Conservation (phyloP, 2,113 vertebrate genomes). For the Hippocampus abdominalis region DNA sequence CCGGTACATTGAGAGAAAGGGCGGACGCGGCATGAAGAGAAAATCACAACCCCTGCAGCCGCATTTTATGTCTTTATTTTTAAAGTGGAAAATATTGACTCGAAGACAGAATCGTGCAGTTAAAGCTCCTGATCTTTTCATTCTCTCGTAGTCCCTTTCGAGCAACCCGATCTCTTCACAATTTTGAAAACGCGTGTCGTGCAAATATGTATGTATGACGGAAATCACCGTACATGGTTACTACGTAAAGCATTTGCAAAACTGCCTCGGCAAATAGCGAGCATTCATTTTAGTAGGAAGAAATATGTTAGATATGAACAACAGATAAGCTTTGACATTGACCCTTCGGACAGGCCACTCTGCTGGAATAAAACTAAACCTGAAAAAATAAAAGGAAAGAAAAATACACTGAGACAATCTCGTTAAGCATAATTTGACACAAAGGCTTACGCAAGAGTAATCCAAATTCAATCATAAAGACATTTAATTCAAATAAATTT, state of each 20-base stretch:
- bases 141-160: not conserved
- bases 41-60: not conserved
- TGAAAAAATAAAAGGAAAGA: not conserved
- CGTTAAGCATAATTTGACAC: not conserved
- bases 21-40: too few species aligned
- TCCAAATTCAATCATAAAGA: not conserved
- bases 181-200: slow-evolving; percentile 27
- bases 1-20: too few species aligned
- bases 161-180: not conserved
- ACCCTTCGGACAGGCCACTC: slow-evolving; percentile 24
- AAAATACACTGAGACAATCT: not conserved
- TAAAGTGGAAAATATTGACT: slow-evolving; percentile 54
- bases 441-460: not conserved
- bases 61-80: slow-evolving; percentile 56
- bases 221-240: slow-evolving; percentile 42
- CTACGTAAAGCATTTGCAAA: slow-evolving; percentile 37
- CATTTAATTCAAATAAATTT: not conserved
- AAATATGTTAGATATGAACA: slow-evolving; percentile 33
- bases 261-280: slow-evolving; percentile 56
- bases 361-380: slow-evolving; percentile 10
- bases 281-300: slow-evolving; percentile 46
- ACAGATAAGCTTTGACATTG: slow-evolving; percentile 30
- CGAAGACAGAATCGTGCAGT: slow-evolving; percentile 58
- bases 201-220: slow-evolving; percentile 31
- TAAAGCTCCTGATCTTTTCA: not conserved